These are phyloP conservation scores for Halcyon leucocephala DNA, from an alignment of 2,797 vertebrate species.

Conservation along the genomic window DNA sequence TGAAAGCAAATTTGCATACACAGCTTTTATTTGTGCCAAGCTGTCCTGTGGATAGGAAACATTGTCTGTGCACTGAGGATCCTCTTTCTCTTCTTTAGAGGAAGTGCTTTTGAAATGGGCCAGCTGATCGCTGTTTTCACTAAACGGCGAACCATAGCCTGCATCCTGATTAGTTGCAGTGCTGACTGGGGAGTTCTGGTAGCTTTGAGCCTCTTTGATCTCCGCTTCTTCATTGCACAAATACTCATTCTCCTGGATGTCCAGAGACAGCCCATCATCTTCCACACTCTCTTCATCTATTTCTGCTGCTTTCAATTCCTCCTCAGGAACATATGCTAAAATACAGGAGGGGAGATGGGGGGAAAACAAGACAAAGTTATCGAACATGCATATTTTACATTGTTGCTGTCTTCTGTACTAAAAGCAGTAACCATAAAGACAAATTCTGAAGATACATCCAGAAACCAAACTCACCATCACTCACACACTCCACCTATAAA, in stretches of 20 bases:
- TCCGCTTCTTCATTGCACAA: slow-evolving; percentile 90
- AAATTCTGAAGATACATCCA: slow-evolving; percentile 20
- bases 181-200: slow-evolving; percentile 95
- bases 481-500: slow-evolving; percentile 9
- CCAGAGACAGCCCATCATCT: slow-evolving; percentile 91
- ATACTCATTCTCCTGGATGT: slow-evolving; percentile 91
- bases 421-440: neutral
- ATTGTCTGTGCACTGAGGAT: slow-evolving; percentile 82
- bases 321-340: slow-evolving; percentile 96
- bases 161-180: slow-evolving; percentile 96
- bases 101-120: slow-evolving; percentile 90
- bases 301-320: slow-evolving; percentile 92
- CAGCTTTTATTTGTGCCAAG: slow-evolving; percentile 96
- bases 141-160: slow-evolving; percentile 95
- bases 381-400: neutral
- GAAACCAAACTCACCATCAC: neutral
- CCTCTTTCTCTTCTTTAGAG: slow-evolving; percentile 88
- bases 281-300: slow-evolving; percentile 88
- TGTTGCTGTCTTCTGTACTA: neutral
- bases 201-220: slow-evolving; percentile 89
- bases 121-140: slow-evolving; percentile 93
- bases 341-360: slow-evolving; percentile 59
- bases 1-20: slow-evolving; percentile 96
- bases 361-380: slow-evolving; percentile 62
- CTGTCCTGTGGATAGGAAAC: slow-evolving; percentile 92